Evolutionary conservation across 2,888 invertebrate species (phyloP), one percentile per base, ranked within the genome.

Genomic region (Entomobrya multifasciata): DNA sequence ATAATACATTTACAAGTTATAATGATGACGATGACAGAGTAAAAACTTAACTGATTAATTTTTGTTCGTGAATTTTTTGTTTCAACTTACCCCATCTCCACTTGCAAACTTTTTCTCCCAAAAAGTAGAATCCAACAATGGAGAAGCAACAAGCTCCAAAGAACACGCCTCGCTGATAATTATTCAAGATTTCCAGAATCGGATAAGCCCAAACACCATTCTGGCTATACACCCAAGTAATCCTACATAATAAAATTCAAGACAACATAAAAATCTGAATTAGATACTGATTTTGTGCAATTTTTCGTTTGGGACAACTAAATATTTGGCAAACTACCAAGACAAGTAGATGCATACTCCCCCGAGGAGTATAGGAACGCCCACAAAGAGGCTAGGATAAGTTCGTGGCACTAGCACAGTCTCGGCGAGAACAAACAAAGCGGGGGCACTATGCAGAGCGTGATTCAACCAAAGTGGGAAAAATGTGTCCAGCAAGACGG

Each of bases 401-500:
- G 47, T 77, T 52, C 85, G 84, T 30, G 49, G 78, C 49, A 91
- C 62, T 22, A 89, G 67, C 5, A 90, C 17, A 44, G 77, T 87
- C 52, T 89, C 86, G 44, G 87, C 27, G 41, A 89, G 74, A 10
- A 88, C 89, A 86, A 79, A 88, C 17, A 90, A 47, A 22, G 89
- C 44, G 55, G 90, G 90, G 36, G 88, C 88, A 10, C 98, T 97
- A 93, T 98, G 98, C 95, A 97, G 95, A 0, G 96, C 94, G 93
- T 99, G 98, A 92, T 99, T 99, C 82, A 98, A 93, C 98, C 98
- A 98, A 70, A 93, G 92, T 6, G 98, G 98, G 91, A 98, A 97
- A 91, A 95, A 96, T 25, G 94, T 93, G 92, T 98, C 98, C 89
- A 98, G 92, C 36, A 94, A 95, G 92, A 94, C 95, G 0, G 98